These are phyloP conservation scores for Phaedon cochleariae DNA, from an alignment of 2,888 invertebrate species.

Conservation along the genomic window DNA sequence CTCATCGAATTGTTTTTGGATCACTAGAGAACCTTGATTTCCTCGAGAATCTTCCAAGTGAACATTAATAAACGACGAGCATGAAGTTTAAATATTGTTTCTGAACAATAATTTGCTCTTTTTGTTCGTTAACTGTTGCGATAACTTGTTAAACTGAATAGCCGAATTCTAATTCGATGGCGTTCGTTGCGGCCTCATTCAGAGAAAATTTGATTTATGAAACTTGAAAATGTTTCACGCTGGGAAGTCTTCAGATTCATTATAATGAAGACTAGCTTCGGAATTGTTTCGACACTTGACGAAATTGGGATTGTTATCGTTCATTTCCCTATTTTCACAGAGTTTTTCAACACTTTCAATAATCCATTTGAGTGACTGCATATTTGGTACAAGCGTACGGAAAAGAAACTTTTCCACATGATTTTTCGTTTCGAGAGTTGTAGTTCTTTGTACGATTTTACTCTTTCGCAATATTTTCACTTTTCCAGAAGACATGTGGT, in stretches of 20 bases:
- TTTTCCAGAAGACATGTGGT: too few relatives aligned
- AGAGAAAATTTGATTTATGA: slow-evolving; percentile 28
- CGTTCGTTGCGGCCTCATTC: slow-evolving; percentile 28
- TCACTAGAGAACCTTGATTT: slow-evolving; percentile 6
- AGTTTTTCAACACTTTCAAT: too few relatives aligned
- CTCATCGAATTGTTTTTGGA: slow-evolving; percentile 10
- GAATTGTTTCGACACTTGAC: not conserved
- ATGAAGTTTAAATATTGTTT: slow-evolving; percentile 31
- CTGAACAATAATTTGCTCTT: slow-evolving; percentile 30
- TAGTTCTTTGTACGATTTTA: too few relatives aligned
- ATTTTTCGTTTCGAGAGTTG: too few relatives aligned
- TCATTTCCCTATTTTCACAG: not conserved
- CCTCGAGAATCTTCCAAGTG: not conserved
- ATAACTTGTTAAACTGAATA: slow-evolving; percentile 32
- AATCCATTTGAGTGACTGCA: too few relatives aligned
- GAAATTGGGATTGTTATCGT: not conserved
- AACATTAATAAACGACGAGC: slow-evolving; percentile 21
- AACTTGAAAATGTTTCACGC: slow-evolving; percentile 22
- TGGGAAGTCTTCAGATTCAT: slow-evolving; percentile 3
- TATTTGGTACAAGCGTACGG: too few relatives aligned
- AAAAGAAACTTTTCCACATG: too few relatives aligned
- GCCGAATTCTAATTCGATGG: slow-evolving; percentile 31
- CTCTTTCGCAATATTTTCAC: too few relatives aligned
- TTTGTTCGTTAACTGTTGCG: slow-evolving; percentile 26
- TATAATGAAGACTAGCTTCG: not conserved